Base-by-base conservation (phyloP, 2,888 invertebrate species). In the Leucoptera coffeella region DNA sequence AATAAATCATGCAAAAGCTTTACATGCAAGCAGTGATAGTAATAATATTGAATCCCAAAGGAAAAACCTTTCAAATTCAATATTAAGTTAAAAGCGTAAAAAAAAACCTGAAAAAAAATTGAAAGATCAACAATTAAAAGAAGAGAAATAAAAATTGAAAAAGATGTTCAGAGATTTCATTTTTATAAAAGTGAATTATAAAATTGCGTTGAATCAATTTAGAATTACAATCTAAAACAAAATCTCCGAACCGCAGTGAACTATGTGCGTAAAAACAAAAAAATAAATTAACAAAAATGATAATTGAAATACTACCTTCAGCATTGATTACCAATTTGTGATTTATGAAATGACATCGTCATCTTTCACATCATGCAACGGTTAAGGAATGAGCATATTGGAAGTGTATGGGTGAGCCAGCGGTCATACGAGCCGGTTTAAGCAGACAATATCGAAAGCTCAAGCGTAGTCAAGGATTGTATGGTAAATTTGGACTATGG, bases 281-380 rank as follows among this genome's bases (percentile, higher is more conserved):
- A n/a, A n/a, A n/a, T n/a, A n/a, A n/a, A n/a, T n/a, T n/a, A n/a
- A n/a, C n/a, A n/a, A n/a, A n/a, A n/a, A n/a, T n/a, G n/a, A n/a
- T n/a, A n/a, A n/a, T n/a, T n/a, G n/a, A n/a, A 56, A 64, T 65
- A 67, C 62, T 69, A 69, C 69, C 69, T 69, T 62, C 39, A 46
- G 47, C 54, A 47, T 52, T 52, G 59, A 56, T 64, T 58, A 64
- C 65, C 67, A 54, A 59, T 49, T 52, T 44, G 50, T 54, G 53
- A 50, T 19, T 47, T 58, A 60, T 59, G 56, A 59, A 51, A 35
- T 22, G 13, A 12, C 8, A 33, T 58, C 50, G 50, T 52, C 54
- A 57, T 53, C 50, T 42, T 47, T 44, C n/a, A n/a, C n/a, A 38
- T 51, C 65, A 67, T 69, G 67, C 64, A 61, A 40, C 42, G 38